Base-by-base conservation (phyloP, 2,113 vertebrate species). In the Corythornis madagascariensis region DNA sequence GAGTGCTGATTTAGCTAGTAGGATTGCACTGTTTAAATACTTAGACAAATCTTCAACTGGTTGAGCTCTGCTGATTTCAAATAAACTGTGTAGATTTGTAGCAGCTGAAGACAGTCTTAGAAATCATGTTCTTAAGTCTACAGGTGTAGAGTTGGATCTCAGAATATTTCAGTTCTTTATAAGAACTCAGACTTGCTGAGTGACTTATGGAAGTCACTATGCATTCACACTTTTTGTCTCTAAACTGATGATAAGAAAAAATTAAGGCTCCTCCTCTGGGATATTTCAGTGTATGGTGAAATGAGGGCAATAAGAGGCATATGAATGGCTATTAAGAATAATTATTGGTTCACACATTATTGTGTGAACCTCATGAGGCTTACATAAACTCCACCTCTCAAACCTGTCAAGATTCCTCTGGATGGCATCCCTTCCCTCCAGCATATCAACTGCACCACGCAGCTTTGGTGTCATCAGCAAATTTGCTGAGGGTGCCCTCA, bases 1-100 rank as follows among this genome's bases (percentile, higher is more conserved):
- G 81, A 88, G 88, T 91, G 75, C 64, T 88, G 88, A 91, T 75
- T 88, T 76, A 91, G 77, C 67, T 74, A 40, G 83, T 82, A 86
- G 78, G 86, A 71, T 59, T 91, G 66, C 86, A 48, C n/a, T 52
- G 64, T 82, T 94, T 86, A 85, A 90, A 92, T 61, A 82, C 79
- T 86, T 83, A 78, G 74, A 47, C 47, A 53, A 53, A 77, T 75
- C 67, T 67, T 78, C 61, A 82, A 29, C 74, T 67, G 48, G 53
- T 64, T 86, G 80, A 74, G 82, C 84, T 91, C 60, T 59, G 47
- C 78, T 74, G 87, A 9, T 60, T 92, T 87, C 78, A 88, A 43
- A 78, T 77, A 56, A 92, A 35, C 67, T 3, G 0, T 45, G n/a
- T 25, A 74, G 45, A 60, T 77, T 66, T 74, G 65, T 64, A 77